These are phyloP conservation scores for Chelidonichthys spinosus DNA, from an alignment of 2,797 vertebrate species.

Conservation along the genomic window DNA sequence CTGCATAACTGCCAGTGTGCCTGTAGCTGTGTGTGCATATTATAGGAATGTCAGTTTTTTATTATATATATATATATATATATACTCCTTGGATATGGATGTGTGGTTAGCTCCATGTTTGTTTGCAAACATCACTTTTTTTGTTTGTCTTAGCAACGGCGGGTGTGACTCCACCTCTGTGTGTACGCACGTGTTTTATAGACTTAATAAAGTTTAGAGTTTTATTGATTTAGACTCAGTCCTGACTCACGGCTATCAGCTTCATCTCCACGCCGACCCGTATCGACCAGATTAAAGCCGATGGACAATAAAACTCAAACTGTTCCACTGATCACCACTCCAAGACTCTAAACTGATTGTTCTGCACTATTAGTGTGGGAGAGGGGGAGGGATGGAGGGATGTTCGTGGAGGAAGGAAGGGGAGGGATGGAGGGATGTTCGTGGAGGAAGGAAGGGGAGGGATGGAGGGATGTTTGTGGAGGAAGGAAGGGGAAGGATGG, in stretches of 20 bases:
- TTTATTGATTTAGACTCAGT: conserved; percentile 64
- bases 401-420: neutral
- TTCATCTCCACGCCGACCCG: conserved; percentile 47
- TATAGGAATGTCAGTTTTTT: neutral
- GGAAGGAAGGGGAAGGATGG: neutral
- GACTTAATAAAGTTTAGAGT: conserved; percentile 56
- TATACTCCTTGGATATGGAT: neutral
- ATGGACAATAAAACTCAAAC: conserved; percentile 68
- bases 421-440: neutral
- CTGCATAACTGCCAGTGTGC: conserved; percentile 15
- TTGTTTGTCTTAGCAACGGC: neutral
- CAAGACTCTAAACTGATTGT: conserved; percentile 64
- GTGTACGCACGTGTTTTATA: conserved; percentile 54
- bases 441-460: neutral
- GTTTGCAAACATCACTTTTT: neutral
- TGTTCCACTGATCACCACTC: conserved; percentile 64
- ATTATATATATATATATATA: conserved; percentile 1
- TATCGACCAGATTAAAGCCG: conserved; percentile 59
- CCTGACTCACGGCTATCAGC: conserved; percentile 60
- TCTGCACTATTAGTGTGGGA: conserved; percentile 46
- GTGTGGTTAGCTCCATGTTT: neutral
- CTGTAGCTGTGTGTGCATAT: neutral
- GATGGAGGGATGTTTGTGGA: neutral
- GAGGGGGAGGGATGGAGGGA: neutral
- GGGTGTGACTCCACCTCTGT: conserved; percentile 28